Conservation (phyloP, 2,888 invertebrate genomes). For the Oligia fasciuncula region DNA sequence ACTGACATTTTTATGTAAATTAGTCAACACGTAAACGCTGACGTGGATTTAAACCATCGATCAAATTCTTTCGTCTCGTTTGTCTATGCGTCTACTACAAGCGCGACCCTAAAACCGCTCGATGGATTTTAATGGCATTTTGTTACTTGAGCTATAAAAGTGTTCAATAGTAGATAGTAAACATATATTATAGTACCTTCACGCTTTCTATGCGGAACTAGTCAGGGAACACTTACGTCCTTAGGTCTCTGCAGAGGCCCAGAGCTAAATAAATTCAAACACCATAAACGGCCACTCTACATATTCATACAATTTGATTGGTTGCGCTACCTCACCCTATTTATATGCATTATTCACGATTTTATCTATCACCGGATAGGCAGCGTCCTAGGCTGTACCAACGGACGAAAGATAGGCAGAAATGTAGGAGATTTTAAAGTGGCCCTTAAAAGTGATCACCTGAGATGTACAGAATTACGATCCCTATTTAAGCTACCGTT, state of each 20-base stretch:
- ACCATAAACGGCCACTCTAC: slow-evolving; percentile 54
- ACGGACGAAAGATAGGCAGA: slow-evolving; percentile 25
- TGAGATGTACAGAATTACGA: neutral
- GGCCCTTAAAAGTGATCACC: slow-evolving; percentile 12
- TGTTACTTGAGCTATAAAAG: slow-evolving; percentile 35
- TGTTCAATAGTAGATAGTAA: slow-evolving; percentile 30
- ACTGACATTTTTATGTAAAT: slow-evolving; percentile 28
- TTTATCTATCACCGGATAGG: slow-evolving; percentile 53
- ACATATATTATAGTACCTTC: slow-evolving; percentile 32
- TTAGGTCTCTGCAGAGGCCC: slow-evolving; percentile 11
- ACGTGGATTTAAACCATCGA: slow-evolving; percentile 32
- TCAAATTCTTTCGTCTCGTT: slow-evolving; percentile 29
- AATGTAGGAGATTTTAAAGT: slow-evolving; percentile 34
- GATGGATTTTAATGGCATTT: slow-evolving; percentile 51
- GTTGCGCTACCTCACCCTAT: slow-evolving; percentile 52
- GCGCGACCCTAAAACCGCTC: slow-evolving; percentile 42
- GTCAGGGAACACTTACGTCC: slow-evolving; percentile 30
- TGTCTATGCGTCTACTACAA: slow-evolving; percentile 5
- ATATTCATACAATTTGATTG: slow-evolving; percentile 62
- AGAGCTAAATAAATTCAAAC: slow-evolving; percentile 52
- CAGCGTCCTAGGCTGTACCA: slow-evolving; percentile 38
- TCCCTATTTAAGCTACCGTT: neutral
- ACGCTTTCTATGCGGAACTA: slow-evolving; percentile 57
- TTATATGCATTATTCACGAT: slow-evolving; percentile 64
- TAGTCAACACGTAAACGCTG: slow-evolving; percentile 9